Base-by-base conservation (phyloP, 2,888 invertebrate genomes). In the Latrodectus elegans region DNA sequence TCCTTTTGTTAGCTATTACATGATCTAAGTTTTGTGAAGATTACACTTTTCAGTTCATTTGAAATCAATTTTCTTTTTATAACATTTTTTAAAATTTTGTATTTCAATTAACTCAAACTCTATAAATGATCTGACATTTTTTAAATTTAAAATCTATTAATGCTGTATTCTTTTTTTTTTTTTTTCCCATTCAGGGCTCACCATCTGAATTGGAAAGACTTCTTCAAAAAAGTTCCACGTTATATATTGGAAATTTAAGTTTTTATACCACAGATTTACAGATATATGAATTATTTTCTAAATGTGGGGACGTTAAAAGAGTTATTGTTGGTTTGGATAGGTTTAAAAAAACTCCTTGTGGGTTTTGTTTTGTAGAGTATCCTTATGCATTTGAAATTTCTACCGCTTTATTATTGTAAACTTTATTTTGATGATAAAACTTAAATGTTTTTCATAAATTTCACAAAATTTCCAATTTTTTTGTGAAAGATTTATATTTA, bases 211-310 rank as follows among this genome's bases (percentile, higher is more conserved):
- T 97, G 92, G 98, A 98, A 91, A 94, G 95, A 89, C 93, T 96
- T 38, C 92, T 99, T 70, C 93, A 94, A 88, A 92, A 93, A 12
- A 95, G 97, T 0, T 94, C 95, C 8, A 99, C 99, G 0, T 93
- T 99, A 1, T 99, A 99, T 92, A 95, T 99, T 52, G 99, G 99
- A 78, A 99, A 99, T 93, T 93, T 99, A 84, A 98, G 99, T 52
- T 99, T 99, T 93, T 99, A 96, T 92, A 99, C 99, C 0, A 98
- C 99, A 8, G 99, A 99, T 92, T 99, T 99, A 93, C 99, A 99
- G 93, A 96, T 99, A 86, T 97, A 98, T 91, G 99, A 99, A 93
- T 93, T 99, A 81, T 99, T 99, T 93, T 95, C 96, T 52, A 95
- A 96, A 92, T 97, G 98, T 92, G 99, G 99, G 0, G 99, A 99